phyloP scores from a whole-genome alignment of 2,888 invertebrate genomes.

The Megamerina dolium region DNA sequence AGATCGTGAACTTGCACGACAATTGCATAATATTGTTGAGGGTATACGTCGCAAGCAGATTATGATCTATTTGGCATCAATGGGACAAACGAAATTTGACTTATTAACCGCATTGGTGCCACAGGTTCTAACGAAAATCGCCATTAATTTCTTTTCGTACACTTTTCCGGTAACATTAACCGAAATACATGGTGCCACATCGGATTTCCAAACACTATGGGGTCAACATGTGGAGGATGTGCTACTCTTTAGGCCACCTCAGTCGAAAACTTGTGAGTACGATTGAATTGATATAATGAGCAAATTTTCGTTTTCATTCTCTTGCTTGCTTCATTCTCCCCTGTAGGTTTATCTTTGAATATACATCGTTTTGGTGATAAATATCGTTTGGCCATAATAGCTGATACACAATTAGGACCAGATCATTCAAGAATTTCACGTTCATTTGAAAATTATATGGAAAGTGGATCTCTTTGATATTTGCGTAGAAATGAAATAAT shows the following conservation, averaged over 20 bases:
- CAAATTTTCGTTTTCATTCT: no score
- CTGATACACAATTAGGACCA: conserved; percentile 45
- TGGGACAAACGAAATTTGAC: conserved; percentile 45
- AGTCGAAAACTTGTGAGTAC: conserved; percentile 45
- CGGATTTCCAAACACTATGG: conserved; percentile 41
- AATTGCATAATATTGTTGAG: conserved; percentile 40
- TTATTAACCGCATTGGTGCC: conserved; percentile 42
- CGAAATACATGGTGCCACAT: conserved; percentile 41
- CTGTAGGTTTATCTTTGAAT: conserved; percentile 41
- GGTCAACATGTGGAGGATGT: conserved; percentile 45
- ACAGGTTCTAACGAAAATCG: conserved; percentile 42
- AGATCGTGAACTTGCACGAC: conserved; percentile 29
- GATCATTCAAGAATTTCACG: conserved; percentile 42
- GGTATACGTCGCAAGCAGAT: conserved; percentile 40
- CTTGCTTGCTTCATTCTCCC: no score
- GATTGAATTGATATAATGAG: neutral
- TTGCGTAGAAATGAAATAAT: neutral
- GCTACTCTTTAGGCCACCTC: conserved; percentile 44
- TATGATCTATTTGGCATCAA: conserved; percentile 43
- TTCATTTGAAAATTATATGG: conserved; percentile 43
- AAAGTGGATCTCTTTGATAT: conserved; percentile 27
- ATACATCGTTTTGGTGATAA: conserved; percentile 46
- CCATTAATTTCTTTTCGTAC: conserved; percentile 46
- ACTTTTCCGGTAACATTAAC: conserved; percentile 47
- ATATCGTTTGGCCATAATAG: conserved; percentile 45